phyloP scores from a whole-genome alignment of 2,888 invertebrate species.

The Erebia epiphron region DNA sequence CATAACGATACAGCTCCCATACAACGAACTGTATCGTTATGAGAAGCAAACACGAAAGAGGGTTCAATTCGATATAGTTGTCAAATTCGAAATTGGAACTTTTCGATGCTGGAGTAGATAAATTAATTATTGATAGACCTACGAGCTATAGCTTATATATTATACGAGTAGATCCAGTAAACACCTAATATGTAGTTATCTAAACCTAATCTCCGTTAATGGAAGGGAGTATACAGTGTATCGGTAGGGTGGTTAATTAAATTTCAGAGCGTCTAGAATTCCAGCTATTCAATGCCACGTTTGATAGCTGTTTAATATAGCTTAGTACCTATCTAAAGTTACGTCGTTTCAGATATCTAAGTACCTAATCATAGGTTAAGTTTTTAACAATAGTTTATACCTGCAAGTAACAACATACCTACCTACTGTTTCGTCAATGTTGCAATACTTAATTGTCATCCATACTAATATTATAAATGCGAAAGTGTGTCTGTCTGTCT shows the following conservation, averaged over 20 bases:
- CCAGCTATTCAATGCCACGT: conserved; percentile 51
- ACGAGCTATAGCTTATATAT: not conserved
- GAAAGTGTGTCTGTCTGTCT: no score
- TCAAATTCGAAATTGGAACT: no score
- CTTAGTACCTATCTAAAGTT: not conserved
- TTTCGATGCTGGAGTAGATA: no score
- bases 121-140: not conserved
- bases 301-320: not conserved
- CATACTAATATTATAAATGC: no score
- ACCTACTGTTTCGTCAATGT: no score
- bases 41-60: no score
- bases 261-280: conserved; percentile 70
- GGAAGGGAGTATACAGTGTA: conserved; percentile 50
- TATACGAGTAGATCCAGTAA: not conserved
- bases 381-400: no score
- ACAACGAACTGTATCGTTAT: no score
- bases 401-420: no score
- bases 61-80: no score
- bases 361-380: not conserved
- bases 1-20: no score
- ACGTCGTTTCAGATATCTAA: not conserved
- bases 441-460: no score
- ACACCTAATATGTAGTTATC: conserved; percentile 8
- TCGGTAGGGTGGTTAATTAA: conserved; percentile 67
- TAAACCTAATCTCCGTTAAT: conserved; percentile 51